These are phyloP conservation scores for Desmophyllum pertusum DNA, from an alignment of 92 coral and sea anemone genomes.

Conservation along the genomic window DNA sequence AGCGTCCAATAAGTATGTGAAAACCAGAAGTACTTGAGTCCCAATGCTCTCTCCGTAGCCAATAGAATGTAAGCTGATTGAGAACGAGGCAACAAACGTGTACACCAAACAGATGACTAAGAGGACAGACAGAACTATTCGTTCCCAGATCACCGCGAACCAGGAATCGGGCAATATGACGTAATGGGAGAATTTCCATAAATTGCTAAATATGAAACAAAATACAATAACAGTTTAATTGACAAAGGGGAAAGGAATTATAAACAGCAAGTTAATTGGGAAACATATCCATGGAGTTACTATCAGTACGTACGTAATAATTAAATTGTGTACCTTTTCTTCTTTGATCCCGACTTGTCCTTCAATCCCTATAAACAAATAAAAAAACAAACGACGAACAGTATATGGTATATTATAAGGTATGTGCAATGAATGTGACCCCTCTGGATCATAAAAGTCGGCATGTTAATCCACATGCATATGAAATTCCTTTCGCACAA, in stretches of 20 bases:
- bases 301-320: too few species aligned
- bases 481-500: too few species aligned
- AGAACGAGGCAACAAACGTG: slow-evolving; percentile 83
- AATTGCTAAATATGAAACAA: slow-evolving; percentile 3
- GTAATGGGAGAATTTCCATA: slow-evolving; percentile 34
- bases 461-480: too few species aligned
- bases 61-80: slow-evolving; percentile 70
- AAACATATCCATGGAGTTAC: too few species aligned
- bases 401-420: too few species aligned
- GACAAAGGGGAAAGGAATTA: too few species aligned
- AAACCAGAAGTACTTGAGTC: slow-evolving; percentile 29
- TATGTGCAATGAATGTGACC: too few species aligned
- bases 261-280: too few species aligned
- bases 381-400: background rate
- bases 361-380: background rate
- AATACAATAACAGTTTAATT: too few species aligned
- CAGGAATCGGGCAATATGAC: slow-evolving; percentile 76
- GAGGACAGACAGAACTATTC: slow-evolving; percentile 66
- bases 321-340: background rate
- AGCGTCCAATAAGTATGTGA: slow-evolving; percentile 75
- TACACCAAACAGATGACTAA: slow-evolving; percentile 66
- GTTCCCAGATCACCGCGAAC: slow-evolving; percentile 73
- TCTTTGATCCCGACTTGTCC: background rate
- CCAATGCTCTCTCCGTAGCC: slow-evolving; percentile 72
- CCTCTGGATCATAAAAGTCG: too few species aligned